Evolutionary conservation across 2,797 vertebrate genomes (phyloP), one percentile per base, ranked within the genome.

Genomic region (Spondyliosoma cantharus): DNA sequence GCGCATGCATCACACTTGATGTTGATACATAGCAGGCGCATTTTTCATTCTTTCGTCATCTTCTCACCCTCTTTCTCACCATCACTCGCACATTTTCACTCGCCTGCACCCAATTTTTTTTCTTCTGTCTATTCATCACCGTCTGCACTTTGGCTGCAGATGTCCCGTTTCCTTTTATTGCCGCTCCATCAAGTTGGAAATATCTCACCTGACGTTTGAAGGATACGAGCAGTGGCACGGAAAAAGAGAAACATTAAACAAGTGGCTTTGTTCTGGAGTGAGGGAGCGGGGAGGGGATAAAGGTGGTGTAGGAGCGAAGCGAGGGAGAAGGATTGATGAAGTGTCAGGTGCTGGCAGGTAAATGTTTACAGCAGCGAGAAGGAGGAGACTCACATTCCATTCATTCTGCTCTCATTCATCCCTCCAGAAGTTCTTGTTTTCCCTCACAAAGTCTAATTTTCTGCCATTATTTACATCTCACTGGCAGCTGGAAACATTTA

Each of bases 401-500:
- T 90, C 87, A 87, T 87, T 86, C 68, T 82, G 54, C 75, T 77
- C 73, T 76, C 81, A 74, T 91, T 88, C 87, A 86, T 83, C 62
- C 76, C 27, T 66, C 60, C 49, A 46, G 74, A 84, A 80, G 46
- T 77, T 62, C 52, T 71, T 50, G 65, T 82, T 85, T 84, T 86
- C 73, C 65, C 59, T 65, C 54, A 70, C 56, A 74, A 74, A 84
- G 67, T 74, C 59, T 57, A 2, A 22, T 77, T 58, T 48, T 69
- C 76, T 78, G 73, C 62, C 57, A 52, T 79, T 88, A 86, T 86
- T 91, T 87, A 89, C 86, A 78, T 88, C 66, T 80, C 48, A 53
- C 49, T 67, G 32, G 64, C 80, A 88, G 88, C 72, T 92, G 90
- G 89, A 89, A 90, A 78, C 76, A 70, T 82, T 92, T 76, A 84